Evolutionary conservation across 2,888 invertebrate species (phyloP).

Genomic region (Lithosia quadra): DNA sequence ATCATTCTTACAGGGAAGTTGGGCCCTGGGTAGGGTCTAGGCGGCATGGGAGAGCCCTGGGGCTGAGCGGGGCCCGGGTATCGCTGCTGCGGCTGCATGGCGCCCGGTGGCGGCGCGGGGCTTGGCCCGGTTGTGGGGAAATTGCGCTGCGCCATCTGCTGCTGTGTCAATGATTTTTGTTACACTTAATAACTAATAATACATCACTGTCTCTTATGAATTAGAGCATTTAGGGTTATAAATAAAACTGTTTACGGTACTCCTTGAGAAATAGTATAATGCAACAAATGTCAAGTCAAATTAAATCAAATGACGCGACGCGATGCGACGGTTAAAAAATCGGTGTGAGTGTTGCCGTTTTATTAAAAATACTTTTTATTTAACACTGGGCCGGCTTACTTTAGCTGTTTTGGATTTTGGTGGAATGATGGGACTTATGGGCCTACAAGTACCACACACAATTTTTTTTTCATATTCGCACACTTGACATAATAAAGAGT

Average conservation of each 20-base stretch:
- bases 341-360: background rate
- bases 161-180: conserved; percentile 28
- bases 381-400: background rate
- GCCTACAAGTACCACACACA: too few species aligned
- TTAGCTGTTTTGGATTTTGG: background rate
- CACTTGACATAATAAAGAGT: too few species aligned
- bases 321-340: background rate
- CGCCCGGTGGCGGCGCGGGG: conserved; percentile 80
- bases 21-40: conserved; percentile 90
- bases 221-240: background rate
- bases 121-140: conserved; percentile 71
- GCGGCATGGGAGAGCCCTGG: conserved; percentile 89
- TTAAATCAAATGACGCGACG: background rate
- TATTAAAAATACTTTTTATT: background rate
- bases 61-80: conserved; percentile 85
- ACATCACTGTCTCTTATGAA: conserved; percentile 27
- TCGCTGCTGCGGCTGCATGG: conserved; percentile 77
- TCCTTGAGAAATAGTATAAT: background rate
- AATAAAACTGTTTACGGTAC: background rate
- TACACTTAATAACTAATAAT: conserved; percentile 23
- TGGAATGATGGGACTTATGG: too few species aligned
- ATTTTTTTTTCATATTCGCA: too few species aligned
- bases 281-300: conserved; percentile 6
- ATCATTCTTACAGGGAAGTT: conserved; percentile 90
- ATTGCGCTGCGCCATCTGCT: conserved; percentile 73